Conservation (phyloP, 2,113 vertebrate species). For the Aspidoscelis tigris region DNA sequence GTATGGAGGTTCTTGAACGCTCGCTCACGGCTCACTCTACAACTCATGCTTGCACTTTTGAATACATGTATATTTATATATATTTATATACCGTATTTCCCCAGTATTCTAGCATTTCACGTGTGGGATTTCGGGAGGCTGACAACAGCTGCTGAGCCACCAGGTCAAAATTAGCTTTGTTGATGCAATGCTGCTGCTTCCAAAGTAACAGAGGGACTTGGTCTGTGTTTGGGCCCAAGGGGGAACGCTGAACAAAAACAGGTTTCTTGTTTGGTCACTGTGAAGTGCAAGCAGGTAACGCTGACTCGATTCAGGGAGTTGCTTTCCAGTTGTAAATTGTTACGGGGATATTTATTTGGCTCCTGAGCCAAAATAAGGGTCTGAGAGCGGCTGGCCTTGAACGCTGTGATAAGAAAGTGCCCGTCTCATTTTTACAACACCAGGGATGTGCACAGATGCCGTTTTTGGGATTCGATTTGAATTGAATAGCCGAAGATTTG, state of each 20-base stretch:
- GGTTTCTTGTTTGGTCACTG: neutral
- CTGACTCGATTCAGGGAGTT: neutral
- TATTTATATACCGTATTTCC: neutral
- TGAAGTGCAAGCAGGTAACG: too few relatives aligned
- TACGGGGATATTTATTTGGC: too few relatives aligned
- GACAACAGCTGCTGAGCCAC: neutral
- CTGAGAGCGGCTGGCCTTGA: too few relatives aligned
- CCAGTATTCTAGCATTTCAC: neutral
- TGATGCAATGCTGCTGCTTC: neutral
- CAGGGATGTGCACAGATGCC: too few relatives aligned
- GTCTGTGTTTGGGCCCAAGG: neutral
- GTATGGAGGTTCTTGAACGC: conserved; percentile 9
- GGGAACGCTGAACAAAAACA: neutral
- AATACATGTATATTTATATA: conserved; percentile 7
- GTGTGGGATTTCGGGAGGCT: conserved; percentile 24
- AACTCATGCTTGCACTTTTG: neutral
- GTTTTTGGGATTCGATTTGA: too few relatives aligned
- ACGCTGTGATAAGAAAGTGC: too few relatives aligned
- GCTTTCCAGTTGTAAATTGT: too few relatives aligned
- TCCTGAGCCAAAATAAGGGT: too few relatives aligned
- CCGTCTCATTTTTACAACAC: too few relatives aligned
- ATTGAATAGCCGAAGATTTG: too few relatives aligned
- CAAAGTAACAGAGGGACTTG: neutral
- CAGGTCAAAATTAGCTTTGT: conserved; percentile 34
- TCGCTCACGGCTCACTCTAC: neutral